Evolutionary conservation across 2,113 vertebrate species (phyloP).

Genomic region (Tonatia bakeri): DNA sequence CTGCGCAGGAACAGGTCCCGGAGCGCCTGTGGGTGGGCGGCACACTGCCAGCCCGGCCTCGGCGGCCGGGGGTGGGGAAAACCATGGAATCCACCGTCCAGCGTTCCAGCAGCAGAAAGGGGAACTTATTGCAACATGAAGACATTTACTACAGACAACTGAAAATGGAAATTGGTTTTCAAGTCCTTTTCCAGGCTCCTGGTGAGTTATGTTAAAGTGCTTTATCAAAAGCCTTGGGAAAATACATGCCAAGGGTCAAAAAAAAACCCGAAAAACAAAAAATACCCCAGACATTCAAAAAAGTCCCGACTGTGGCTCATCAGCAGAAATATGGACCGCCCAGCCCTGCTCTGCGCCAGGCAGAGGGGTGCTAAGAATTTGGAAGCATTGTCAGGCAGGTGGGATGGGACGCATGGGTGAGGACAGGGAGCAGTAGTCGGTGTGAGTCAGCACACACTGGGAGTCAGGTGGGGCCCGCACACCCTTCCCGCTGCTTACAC

Average conservation of each 20-base stretch:
- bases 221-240: slow-evolving; percentile 8
- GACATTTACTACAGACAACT: slow-evolving; percentile 5
- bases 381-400: rapidly evolving
- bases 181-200: neutral
- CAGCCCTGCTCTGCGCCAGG: neutral
- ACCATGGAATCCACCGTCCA: slow-evolving; percentile 37
- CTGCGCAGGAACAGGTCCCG: neutral
- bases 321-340: neutral
- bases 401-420: neutral
- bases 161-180: neutral
- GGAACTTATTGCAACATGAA: slow-evolving; percentile 18
- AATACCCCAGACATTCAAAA: neutral
- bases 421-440: rapidly evolving
- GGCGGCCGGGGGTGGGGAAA: neutral
- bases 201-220: neutral
- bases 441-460: neutral
- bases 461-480: neutral
- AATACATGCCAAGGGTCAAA: neutral
- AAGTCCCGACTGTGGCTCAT: neutral
- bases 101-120: neutral
- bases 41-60: neutral
- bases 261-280: neutral
- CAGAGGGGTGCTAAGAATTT: neutral
- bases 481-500: neutral
- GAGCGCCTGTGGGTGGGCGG: neutral